Evolutionary conservation across 1,140 invertebrate genomes (phyloP).

Genomic region (Patella vulgata): DNA sequence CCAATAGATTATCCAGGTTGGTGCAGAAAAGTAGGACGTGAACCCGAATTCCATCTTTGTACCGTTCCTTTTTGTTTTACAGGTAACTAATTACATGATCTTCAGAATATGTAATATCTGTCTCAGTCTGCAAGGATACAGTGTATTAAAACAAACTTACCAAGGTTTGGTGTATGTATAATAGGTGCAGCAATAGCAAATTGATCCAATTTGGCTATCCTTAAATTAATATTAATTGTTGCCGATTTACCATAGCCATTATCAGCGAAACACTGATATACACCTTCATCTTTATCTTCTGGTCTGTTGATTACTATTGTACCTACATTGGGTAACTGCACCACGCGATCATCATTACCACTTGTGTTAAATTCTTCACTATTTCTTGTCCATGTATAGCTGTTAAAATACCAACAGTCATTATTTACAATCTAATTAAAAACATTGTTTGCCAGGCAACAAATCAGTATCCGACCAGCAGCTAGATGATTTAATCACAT

Average conservation of each 20-base stretch:
- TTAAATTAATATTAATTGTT: slow-evolving; percentile 44
- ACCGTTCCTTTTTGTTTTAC: no score
- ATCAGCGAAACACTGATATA: slow-evolving; percentile 97
- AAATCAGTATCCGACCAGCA: no score
- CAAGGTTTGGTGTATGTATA: not conserved
- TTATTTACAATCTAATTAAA: not conserved
- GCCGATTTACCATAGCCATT: slow-evolving; percentile 87
- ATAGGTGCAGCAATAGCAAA: slow-evolving; percentile 29
- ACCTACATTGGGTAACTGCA: slow-evolving; percentile 89
- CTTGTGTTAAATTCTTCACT: slow-evolving; percentile 81
- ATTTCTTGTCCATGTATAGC: slow-evolving; percentile 96
- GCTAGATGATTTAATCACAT: no score
- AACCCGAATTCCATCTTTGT: no score
- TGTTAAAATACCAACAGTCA: slow-evolving; percentile 61
- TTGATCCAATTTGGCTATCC: slow-evolving; percentile 42
- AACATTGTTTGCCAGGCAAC: no score
- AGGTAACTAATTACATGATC: no score
- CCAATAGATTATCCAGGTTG: no score
- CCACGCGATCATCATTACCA: slow-evolving; percentile 83
- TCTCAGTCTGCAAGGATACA: no score
- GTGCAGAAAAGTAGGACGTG: no score
- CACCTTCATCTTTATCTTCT: slow-evolving; percentile 86
- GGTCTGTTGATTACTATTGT: slow-evolving; percentile 90
- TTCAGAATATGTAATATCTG: no score
- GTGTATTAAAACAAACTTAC: no score